Evolutionary conservation across 2,797 vertebrate species (phyloP).

Genomic region (Trachops cirrhosus): DNA sequence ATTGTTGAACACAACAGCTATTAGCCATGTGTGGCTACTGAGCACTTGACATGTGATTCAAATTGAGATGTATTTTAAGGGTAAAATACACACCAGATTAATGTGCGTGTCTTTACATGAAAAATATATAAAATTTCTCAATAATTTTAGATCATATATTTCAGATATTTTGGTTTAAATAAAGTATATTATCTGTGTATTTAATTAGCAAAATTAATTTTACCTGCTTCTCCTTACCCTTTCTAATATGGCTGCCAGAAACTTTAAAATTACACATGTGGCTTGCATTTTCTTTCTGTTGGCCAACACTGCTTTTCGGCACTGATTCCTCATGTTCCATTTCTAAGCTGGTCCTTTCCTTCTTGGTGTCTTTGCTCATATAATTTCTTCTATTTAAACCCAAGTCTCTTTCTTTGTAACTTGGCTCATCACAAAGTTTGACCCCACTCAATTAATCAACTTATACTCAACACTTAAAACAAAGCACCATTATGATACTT

Average conservation of each 20-base stretch:
- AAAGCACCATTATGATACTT: neutral
- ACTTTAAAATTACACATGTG: neutral
- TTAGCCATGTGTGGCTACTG: neutral
- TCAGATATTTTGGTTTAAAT: neutral
- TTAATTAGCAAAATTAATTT: neutral
- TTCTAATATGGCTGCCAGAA: neutral
- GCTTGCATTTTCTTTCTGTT: neutral
- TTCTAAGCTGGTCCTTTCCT: neutral
- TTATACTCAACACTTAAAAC: neutral
- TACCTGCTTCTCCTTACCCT: neutral
- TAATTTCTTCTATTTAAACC: neutral
- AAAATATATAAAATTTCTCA: neutral
- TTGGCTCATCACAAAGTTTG: neutral
- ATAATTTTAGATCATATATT: neutral
- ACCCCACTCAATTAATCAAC: neutral
- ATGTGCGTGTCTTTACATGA: neutral
- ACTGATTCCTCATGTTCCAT: neutral
- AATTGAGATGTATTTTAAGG: neutral
- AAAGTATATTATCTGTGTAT: neutral
- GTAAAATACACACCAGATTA: neutral
- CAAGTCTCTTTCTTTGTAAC: neutral
- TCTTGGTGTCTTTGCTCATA: neutral
- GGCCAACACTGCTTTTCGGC: neutral
- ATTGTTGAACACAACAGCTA: neutral
- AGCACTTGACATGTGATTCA: neutral